Evolutionary conservation across 1,140 invertebrate genomes (phyloP), one percentile per base, ranked within the genome.

Genomic region (Lepidostoma basale): DNA sequence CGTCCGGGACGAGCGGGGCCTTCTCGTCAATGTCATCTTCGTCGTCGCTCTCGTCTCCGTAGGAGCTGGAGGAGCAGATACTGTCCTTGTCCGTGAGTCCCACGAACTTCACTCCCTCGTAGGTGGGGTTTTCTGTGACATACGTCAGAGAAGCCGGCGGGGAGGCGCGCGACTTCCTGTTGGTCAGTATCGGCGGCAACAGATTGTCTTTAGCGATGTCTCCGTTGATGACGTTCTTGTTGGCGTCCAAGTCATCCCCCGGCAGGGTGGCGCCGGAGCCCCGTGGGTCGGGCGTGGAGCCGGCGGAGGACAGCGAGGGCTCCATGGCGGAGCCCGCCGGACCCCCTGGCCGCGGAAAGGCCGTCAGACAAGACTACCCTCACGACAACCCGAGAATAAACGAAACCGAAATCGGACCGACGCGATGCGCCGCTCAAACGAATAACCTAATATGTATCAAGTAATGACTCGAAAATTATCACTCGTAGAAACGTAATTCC

Each of bases 1-100:
- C 89, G 64, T 91, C 89, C 0, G 89, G 89, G 20, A 89, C 85
- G 23, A 81, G 81, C 0, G 86, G 81, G 73, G 85, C 85, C 23
- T 69, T 60, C 0, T 73, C 69, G 8, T 73, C 72, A 23, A 69
- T 63, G 0, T 72, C 72, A 9, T 74, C 73, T 0, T 74, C 72
- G 9, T 74, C 73, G 60, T 84, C 78, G 49, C 75, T 60, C 28
- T 73, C 25, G 20, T 67, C 10, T 25, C 74, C 70, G 4, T 79
- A 76, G 1, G 78, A 78, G 8, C 76, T 79, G 14, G 77, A 80
- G 0, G 83, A 84, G 30, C 84, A 78, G 47, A 84, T 84, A 70
- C 83, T 83, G 56, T 85, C 83, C 22, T 74, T 76, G 62, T 85
- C 84, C 10, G 81, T 79, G n/a, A 83, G 65, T 6, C 82, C 82